A percentile compares a stretch with the other conserved stretches of the same genome.
phyloP scores from a whole-genome alignment of 1,140 invertebrate species.

The Vanessa tameamea region DNA sequence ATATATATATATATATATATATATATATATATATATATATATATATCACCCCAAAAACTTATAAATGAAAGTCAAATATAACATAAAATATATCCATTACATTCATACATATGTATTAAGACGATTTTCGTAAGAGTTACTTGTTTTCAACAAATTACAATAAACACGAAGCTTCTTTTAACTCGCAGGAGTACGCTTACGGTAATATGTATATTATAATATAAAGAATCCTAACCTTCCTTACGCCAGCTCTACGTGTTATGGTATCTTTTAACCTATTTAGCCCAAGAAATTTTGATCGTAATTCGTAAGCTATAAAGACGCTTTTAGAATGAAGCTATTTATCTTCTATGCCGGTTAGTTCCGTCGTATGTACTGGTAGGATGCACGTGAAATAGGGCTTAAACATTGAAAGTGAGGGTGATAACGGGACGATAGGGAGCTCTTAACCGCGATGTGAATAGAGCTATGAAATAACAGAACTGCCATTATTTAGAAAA shows the following conservation, averaged over 20 bases:
- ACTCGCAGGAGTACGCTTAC: constrained; percentile 4
- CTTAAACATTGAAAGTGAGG: constrained; percentile 37
- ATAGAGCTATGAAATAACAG: constrained; percentile 19
- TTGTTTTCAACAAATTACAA: not conserved
- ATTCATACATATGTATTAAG: no score
- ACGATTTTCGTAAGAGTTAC: not conserved
- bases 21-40: no score
- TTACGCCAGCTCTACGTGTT: not conserved
- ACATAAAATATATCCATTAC: no score
- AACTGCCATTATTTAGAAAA: no score
- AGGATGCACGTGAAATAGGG: constrained; percentile 37
- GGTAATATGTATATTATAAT: constrained; percentile 17
- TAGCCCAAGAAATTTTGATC: not conserved
- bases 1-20: no score
- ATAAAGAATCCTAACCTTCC: constrained; percentile 13
- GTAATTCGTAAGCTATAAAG: not conserved
- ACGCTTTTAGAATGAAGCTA: not conserved
- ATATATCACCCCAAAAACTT: no score
- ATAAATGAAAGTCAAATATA: no score
- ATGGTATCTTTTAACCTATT: not conserved
- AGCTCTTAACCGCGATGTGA: constrained; percentile 22
- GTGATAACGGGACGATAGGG: constrained; percentile 34
- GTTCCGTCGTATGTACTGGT: constrained; percentile 14
- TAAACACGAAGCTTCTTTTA: not conserved
- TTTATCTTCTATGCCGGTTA: not conserved